These are phyloP conservation scores for Pollenia amentaria DNA, from an alignment of 2,888 invertebrate genomes.

Conservation along the genomic window DNA sequence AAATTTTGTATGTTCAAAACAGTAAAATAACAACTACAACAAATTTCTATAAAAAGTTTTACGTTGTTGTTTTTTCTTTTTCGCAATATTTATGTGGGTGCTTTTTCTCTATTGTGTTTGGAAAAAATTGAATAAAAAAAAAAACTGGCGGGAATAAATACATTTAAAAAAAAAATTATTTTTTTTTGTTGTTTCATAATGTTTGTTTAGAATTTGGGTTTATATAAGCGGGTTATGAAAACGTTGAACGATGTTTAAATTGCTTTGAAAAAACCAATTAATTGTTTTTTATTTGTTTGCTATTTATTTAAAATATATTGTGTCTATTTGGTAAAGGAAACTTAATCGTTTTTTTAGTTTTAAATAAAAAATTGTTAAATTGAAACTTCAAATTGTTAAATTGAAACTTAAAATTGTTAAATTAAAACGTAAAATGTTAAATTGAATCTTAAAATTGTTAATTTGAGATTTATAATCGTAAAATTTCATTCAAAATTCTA, in stretches of 20 bases:
- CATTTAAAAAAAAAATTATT: slow-evolving; percentile 29
- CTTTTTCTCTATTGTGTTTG: slow-evolving; percentile 15
- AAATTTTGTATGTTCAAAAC: slow-evolving; percentile 33
- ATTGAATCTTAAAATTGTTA: too few relatives aligned
- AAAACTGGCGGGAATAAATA: slow-evolving; percentile 42
- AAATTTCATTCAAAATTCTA: not conserved
- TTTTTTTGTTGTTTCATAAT: not conserved
- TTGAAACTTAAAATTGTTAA: too few relatives aligned
- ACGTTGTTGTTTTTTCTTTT: slow-evolving; percentile 25
- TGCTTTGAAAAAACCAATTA: slow-evolving; percentile 53
- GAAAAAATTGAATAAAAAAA: not conserved
- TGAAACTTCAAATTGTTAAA: too few relatives aligned
- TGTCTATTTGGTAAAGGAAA: not conserved
- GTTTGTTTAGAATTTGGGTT: slow-evolving; percentile 44
- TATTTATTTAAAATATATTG: slow-evolving; percentile 15
- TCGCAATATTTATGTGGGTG: slow-evolving; percentile 66
- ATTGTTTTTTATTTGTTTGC: slow-evolving; percentile 38
- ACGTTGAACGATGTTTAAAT: slow-evolving; percentile 34
- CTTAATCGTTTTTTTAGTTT: not conserved
- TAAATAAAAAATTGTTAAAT: too few relatives aligned
- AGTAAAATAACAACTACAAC: slow-evolving; percentile 27
- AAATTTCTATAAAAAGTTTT: slow-evolving; percentile 41
- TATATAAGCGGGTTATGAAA: slow-evolving; percentile 55
- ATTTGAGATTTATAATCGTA: too few relatives aligned
- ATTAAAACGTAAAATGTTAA: too few relatives aligned